Conservation (phyloP, 2,888 invertebrate species). For the Galerucella pusilla region DNA sequence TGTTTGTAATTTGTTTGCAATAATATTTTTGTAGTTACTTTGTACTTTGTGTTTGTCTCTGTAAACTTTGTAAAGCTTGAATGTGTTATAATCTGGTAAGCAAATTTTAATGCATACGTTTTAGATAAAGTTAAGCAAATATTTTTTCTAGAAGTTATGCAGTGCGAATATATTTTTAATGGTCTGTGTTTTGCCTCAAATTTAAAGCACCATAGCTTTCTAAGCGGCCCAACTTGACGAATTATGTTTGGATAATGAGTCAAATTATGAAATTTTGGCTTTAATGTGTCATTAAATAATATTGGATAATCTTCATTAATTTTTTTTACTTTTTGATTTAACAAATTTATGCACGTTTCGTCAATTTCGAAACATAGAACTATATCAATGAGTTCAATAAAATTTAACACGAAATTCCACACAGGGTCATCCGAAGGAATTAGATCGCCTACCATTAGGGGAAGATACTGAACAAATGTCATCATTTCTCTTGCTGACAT, state of each 20-base stretch:
- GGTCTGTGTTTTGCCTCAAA: constrained; percentile 5
- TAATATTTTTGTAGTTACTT: constrained; percentile 12
- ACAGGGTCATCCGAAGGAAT: constrained; percentile 48
- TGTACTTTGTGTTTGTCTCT: background rate
- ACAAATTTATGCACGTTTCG: constrained; percentile 29
- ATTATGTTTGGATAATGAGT: constrained; percentile 48
- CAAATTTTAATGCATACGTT: background rate
- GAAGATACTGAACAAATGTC: constrained; percentile 47
- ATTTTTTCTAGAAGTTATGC: constrained; percentile 10
- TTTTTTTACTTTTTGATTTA: constrained; percentile 36
- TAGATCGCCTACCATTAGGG: constrained; percentile 50
- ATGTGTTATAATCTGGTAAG: background rate
- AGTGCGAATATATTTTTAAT: constrained; percentile 8
- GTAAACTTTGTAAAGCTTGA: too few species aligned
- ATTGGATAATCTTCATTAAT: constrained; percentile 39
- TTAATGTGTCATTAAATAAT: constrained; percentile 47
- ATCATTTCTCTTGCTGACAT: constrained; percentile 52
- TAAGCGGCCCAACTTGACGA: constrained; percentile 31
- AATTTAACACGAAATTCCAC: constrained; percentile 48
- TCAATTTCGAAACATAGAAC: constrained; percentile 40
- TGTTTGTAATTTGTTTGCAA: constrained; percentile 7
- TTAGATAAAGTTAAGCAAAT: background rate
- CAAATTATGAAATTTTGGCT: constrained; percentile 50
- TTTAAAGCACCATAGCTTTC: constrained; percentile 26
- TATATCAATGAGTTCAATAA: constrained; percentile 50